A percentile compares a stretch with the other conserved stretches of the same genome.
Conservation (phyloP, 2,797 vertebrate genomes). For the Valencia hispanica region DNA sequence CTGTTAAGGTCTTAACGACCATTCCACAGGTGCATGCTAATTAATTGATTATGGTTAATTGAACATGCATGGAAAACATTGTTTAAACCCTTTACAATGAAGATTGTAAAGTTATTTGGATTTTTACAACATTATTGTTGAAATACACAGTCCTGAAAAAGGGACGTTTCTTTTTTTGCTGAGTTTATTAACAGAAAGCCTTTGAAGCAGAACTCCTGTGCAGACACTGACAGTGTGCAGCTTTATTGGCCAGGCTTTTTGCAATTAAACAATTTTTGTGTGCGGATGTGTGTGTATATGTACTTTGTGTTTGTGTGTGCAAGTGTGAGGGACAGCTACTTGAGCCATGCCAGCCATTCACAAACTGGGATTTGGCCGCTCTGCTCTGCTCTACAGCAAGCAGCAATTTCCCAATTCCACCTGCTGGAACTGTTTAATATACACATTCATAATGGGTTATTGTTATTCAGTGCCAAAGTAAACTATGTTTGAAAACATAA, state of each 20-base stretch:
- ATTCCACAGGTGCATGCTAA: no score
- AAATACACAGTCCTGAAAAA: no score
- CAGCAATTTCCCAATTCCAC: slow-evolving; percentile 30
- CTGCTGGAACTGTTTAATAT: slow-evolving; percentile 44
- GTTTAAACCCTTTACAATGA: no score
- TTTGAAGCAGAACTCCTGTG: not conserved
- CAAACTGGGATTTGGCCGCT: slow-evolving; percentile 31
- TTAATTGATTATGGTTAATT: no score
- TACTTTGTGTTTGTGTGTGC: slow-evolving; percentile 4
- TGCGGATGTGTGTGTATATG: not conserved
- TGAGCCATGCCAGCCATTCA: slow-evolving; percentile 30
- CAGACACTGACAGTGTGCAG: not conserved
- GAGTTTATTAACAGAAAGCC: not conserved
- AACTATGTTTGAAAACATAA: slow-evolving; percentile 7
- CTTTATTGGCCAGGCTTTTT: not conserved
- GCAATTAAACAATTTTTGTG: not conserved
- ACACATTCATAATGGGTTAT: slow-evolving; percentile 32
- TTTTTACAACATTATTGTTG: no score
- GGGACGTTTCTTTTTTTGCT: no score
- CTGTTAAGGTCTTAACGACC: no score
- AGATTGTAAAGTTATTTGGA: no score
- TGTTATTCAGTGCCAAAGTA: slow-evolving; percentile 8
- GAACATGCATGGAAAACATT: no score
- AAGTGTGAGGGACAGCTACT: not conserved
- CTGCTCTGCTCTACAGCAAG: slow-evolving; percentile 24